These are phyloP conservation scores for Manis javanica DNA, from an alignment of 2,797 vertebrate species.

Conservation along the genomic window DNA sequence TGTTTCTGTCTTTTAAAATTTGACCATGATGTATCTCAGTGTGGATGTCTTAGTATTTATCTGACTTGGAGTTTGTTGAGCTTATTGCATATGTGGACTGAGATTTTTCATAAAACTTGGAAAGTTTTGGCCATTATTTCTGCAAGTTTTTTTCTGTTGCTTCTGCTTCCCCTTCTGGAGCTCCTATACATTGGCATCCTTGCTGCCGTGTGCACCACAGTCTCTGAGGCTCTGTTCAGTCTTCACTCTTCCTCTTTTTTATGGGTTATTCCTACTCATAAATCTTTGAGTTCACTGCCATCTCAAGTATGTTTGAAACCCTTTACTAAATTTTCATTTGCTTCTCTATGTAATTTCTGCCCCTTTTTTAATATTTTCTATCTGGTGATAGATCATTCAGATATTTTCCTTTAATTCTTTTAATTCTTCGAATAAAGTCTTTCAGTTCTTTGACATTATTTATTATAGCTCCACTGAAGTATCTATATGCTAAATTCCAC, in stretches of 20 bases:
- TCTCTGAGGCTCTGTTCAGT: background rate
- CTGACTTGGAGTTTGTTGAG: background rate
- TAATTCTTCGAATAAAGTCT: background rate
- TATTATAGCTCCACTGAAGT: background rate
- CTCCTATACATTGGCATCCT: too few relatives aligned
- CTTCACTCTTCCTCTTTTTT: background rate
- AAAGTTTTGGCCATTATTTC: background rate
- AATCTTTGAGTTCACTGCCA: background rate
- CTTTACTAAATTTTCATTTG: background rate
- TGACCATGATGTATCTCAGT: background rate
- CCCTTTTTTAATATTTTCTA: background rate
- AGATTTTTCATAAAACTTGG: background rate
- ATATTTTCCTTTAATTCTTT: background rate
- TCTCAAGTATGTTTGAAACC: background rate
- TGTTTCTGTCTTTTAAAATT: background rate
- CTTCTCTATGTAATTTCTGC: background rate
- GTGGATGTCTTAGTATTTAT: background rate
- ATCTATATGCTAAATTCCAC: background rate
- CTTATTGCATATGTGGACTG: background rate
- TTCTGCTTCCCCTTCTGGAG: background rate
- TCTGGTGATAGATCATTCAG: background rate
- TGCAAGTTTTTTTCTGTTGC: background rate
- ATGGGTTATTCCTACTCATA: background rate
- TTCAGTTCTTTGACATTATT: background rate
- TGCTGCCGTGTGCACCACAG: too few relatives aligned